A percentile compares a stretch with the other conserved stretches of the same genome.
Conservation (phyloP, 2,797 vertebrate genomes). For the Brachyalestes nurse region DNA sequence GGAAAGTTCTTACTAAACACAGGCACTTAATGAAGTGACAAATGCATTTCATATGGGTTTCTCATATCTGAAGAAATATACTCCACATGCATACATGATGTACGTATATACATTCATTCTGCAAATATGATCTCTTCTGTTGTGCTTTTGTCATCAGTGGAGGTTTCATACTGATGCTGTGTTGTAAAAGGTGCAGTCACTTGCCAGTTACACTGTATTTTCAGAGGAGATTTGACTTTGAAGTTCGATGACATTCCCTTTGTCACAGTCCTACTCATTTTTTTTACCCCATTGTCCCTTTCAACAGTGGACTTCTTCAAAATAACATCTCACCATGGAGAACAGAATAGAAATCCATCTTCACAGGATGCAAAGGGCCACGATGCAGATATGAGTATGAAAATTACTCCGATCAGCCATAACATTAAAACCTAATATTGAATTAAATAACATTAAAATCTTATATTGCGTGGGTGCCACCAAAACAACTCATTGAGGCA, state of each 20-base stretch:
- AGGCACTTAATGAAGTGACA: slow-evolving; percentile 78
- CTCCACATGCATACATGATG: slow-evolving; percentile 50
- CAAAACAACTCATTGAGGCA: too few species aligned
- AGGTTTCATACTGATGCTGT: slow-evolving; percentile 10
- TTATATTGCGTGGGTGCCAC: too few species aligned
- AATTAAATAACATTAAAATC: too few species aligned
- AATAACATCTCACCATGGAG: not conserved
- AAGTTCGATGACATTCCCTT: not conserved
- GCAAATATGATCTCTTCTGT: slow-evolving; percentile 38
- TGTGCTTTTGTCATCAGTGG: slow-evolving; percentile 54
- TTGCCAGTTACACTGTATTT: not conserved
- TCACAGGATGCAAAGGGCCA: not conserved
- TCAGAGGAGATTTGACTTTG: not conserved
- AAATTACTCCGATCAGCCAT: not conserved
- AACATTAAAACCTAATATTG: too few species aligned
- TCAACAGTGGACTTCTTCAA: not conserved
- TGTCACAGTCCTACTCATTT: not conserved
- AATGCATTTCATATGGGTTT: slow-evolving; percentile 15
- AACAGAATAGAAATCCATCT: slow-evolving; percentile 1
- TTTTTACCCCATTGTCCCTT: not conserved
- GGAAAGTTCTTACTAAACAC: slow-evolving; percentile 55
- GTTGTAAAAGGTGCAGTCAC: not conserved
- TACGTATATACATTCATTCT: slow-evolving; percentile 47
- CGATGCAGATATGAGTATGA: slow-evolving; percentile 11
- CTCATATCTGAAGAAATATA: slow-evolving; percentile 42